Percentiles rank a stretch among this genome's conserved stretches.
These are phyloP conservation scores for Papilio glaucus DNA, from an alignment of 1,140 invertebrate genomes.

Conservation along the genomic window DNA sequence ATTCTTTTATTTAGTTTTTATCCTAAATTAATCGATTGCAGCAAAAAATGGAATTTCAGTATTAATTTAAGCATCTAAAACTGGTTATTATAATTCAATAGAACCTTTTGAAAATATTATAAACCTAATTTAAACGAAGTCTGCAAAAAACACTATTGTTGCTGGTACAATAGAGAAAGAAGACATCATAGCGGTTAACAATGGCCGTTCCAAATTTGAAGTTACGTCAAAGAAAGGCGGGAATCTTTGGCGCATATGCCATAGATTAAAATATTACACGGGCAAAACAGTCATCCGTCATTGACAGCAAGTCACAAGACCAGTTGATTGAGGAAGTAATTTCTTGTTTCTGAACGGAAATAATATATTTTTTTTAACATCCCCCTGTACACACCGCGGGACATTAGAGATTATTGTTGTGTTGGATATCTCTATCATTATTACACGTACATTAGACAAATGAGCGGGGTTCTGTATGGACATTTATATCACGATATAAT, in stretches of 20 bases:
- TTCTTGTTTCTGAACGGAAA: constrained; percentile 77
- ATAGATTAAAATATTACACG: constrained; percentile 76
- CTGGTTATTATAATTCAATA: constrained; percentile 64
- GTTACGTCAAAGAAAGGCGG: constrained; percentile 66
- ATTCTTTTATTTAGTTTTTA: background rate
- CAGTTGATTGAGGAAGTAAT: constrained; percentile 82
- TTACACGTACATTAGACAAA: constrained; percentile 46
- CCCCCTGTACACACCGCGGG: constrained; percentile 53
- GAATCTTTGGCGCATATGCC: constrained; percentile 78
- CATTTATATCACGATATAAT: constrained; percentile 33
- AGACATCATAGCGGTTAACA: constrained; percentile 76
- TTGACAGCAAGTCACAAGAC: constrained; percentile 52
- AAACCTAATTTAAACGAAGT: constrained; percentile 72
- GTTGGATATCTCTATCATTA: constrained; percentile 65
- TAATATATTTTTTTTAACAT: constrained; percentile 73
- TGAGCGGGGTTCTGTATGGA: constrained; percentile 30
- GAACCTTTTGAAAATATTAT: constrained; percentile 58
- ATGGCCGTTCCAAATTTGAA: constrained; percentile 71
- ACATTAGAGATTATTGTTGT: constrained; percentile 68
- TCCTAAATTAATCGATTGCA: background rate
- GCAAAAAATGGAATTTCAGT: background rate
- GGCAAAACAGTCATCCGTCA: constrained; percentile 75
- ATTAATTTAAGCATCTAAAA: constrained; percentile 58
- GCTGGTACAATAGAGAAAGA: constrained; percentile 79
- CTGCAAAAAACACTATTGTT: constrained; percentile 78